Percentiles rank a stretch among this genome's conserved stretches.
Evolutionary conservation across 2,113 vertebrate genomes (phyloP).

Genomic region (Campylomormyrus numenius): DNA sequence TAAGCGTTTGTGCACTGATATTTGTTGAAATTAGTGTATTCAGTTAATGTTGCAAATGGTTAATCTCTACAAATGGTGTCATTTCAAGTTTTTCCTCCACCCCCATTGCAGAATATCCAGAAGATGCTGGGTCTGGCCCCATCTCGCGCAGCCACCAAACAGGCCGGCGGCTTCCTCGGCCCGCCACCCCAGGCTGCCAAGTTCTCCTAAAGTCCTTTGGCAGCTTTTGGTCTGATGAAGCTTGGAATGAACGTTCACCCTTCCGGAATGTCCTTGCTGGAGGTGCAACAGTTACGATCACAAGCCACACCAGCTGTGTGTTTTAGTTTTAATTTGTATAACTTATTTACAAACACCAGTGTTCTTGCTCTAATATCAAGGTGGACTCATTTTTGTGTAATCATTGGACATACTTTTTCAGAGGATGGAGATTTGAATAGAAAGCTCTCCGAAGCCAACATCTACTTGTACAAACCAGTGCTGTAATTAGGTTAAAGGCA

Average conservation of each 20-base stretch:
- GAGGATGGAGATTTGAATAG: background rate
- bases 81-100: background rate
- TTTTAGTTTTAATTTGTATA: background rate
- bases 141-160: slow-evolving; percentile 93
- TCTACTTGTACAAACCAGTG: background rate
- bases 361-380: background rate
- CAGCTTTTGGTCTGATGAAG: background rate
- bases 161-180: slow-evolving; percentile 93
- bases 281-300: background rate
- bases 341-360: background rate
- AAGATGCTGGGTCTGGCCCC: slow-evolving; percentile 95
- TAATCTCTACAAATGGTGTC: background rate
- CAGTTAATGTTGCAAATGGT: background rate
- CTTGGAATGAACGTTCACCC: background rate
- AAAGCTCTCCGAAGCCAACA: background rate
- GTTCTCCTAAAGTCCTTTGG: slow-evolving; percentile 67
- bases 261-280: background rate
- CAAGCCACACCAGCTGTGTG: background rate
- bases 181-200: slow-evolving; percentile 93
- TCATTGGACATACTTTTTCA: background rate
- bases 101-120: slow-evolving; percentile 84
- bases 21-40: background rate
- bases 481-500: background rate
- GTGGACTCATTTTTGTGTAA: background rate
- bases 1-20: background rate